phyloP scores from a whole-genome alignment of 2,113 vertebrate species.

The Pseudopipra pipra region DNA sequence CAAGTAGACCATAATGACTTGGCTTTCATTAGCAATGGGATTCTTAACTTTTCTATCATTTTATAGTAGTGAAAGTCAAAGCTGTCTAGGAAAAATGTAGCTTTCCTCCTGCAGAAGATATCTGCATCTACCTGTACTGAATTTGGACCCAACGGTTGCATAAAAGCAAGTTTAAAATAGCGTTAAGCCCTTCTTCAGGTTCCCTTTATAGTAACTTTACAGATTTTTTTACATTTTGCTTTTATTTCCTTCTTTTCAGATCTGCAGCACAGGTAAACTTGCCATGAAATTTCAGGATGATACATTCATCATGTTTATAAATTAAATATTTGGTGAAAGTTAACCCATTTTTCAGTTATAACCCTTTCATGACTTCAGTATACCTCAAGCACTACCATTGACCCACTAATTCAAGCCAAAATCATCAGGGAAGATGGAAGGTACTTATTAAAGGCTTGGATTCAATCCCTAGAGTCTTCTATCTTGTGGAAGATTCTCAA shows the following conservation, averaged over 20 bases:
- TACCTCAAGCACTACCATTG: neutral
- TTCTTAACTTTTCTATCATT: neutral
- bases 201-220: neutral
- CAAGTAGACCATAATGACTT: fast-evolving
- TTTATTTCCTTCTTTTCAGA: neutral
- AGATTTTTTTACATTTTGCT: neutral
- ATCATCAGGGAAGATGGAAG: neutral
- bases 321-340: neutral
- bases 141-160: neutral
- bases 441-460: neutral
- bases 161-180: neutral
- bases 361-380: neutral
- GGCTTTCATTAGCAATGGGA: neutral
- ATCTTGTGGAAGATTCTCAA: neutral
- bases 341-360: neutral
- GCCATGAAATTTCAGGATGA: neutral
- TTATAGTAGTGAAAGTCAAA: neutral
- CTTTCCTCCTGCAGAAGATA: neutral
- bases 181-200: neutral
- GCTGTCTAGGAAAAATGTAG: neutral
- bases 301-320: neutral
- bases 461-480: neutral
- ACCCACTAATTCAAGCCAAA: neutral
- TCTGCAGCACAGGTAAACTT: neutral
- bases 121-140: neutral